phyloP scores from a whole-genome alignment of 2,797 vertebrate genomes.

The Lepus townsendii region DNA sequence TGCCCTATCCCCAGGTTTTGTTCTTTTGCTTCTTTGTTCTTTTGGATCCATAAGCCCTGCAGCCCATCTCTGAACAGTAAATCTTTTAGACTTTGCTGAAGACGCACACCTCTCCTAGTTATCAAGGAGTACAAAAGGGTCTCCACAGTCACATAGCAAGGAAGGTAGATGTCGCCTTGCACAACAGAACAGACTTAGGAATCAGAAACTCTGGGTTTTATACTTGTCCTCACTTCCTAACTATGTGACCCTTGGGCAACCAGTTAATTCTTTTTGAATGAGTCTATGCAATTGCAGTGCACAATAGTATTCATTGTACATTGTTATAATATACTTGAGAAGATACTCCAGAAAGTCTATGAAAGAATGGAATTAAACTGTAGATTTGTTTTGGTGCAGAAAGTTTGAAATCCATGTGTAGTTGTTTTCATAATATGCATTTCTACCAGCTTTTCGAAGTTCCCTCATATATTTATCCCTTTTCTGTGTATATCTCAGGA shows the following conservation, averaged over 20 bases:
- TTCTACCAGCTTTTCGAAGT: too few species aligned
- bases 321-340: neutral
- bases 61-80: neutral
- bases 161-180: neutral
- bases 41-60: neutral
- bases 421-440: too few species aligned
- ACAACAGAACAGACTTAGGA: neutral
- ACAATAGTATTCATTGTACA: neutral
- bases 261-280: constrained; percentile 6
- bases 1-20: neutral
- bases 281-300: neutral
- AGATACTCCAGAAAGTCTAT: too few species aligned
- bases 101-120: neutral
- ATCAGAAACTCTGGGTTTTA: neutral
- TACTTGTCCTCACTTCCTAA: neutral
- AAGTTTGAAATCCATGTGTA: too few species aligned
- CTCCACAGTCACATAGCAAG: neutral
- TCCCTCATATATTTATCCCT: neutral
- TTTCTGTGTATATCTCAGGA: neutral
- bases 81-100: neutral
- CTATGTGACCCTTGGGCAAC: neutral
- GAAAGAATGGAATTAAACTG: too few species aligned
- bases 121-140: neutral
- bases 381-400: too few species aligned
- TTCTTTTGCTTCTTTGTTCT: neutral